Conservation (phyloP, 2,113 vertebrate species). For the Leiothrix lutea region DNA sequence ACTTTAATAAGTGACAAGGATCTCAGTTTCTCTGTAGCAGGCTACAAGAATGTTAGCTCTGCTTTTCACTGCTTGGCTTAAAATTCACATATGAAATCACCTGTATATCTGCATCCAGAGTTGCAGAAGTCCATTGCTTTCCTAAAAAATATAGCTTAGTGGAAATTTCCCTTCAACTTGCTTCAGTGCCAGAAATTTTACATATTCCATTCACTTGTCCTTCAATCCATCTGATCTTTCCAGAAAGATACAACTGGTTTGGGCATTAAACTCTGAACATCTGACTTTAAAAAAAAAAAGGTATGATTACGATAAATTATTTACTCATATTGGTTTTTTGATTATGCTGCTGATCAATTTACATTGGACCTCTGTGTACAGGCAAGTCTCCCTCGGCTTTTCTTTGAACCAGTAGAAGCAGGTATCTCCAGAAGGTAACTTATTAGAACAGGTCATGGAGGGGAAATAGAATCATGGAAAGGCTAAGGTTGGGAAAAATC, state of each 20-base stretch:
- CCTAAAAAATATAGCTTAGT: not conserved
- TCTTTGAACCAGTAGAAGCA: not conserved
- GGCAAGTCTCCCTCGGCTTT: not conserved
- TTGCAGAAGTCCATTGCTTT: not conserved
- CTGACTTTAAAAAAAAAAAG: not conserved
- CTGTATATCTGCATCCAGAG: not conserved
- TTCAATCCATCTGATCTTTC: not conserved
- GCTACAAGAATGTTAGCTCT: not conserved
- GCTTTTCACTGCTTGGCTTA: not conserved
- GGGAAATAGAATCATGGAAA: not conserved
- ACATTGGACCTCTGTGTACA: not conserved
- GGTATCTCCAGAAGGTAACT: not conserved
- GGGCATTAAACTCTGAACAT: fast-evolving
- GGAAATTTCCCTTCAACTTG: not conserved
- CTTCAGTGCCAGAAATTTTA: not conserved
- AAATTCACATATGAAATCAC: not conserved
- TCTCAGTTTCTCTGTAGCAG: constrained; percentile 7
- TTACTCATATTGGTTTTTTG: not conserved
- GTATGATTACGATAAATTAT: not conserved
- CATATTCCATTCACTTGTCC: not conserved
- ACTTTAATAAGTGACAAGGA: constrained; percentile 60
- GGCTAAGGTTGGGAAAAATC: not conserved
- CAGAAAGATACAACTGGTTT: not conserved
- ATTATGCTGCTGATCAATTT: not conserved
- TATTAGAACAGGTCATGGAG: not conserved